Percentiles rank a stretch among this genome's conserved stretches.
phyloP scores from a whole-genome alignment of 1,140 invertebrate genomes.

The Fopius arisanus region DNA sequence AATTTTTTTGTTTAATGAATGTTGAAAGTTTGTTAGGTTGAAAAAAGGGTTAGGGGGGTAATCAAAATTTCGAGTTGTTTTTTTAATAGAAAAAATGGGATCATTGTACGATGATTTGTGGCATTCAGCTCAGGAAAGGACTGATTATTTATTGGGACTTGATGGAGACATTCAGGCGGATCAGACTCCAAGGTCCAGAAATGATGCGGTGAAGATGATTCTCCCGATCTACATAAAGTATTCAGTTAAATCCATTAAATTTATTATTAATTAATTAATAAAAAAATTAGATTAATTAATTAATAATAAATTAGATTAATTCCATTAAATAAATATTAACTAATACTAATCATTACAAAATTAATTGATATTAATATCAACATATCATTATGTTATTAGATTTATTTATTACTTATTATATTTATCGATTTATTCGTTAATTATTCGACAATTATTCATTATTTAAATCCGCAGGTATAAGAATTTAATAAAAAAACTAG shows the following conservation, averaged over 20 bases:
- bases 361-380: too few species aligned
- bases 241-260: neutral
- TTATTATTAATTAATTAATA: too few species aligned
- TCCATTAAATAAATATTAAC: too few species aligned
- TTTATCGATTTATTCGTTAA: too few species aligned
- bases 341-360: too few species aligned
- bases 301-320: too few species aligned
- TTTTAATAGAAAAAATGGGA: slow-evolving; percentile 43
- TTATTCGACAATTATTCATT: neutral
- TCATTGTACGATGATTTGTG: slow-evolving; percentile 49
- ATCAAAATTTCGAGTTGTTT: neutral
- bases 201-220: slow-evolving; percentile 29
- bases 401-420: too few species aligned
- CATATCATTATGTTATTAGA: too few species aligned
- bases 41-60: neutral
- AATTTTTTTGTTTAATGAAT: too few species aligned
- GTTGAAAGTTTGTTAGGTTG: too few species aligned
- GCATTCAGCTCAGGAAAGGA: slow-evolving; percentile 43
- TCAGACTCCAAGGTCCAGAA: neutral
- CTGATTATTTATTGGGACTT: slow-evolving; percentile 43
- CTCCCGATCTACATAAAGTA: slow-evolving; percentile 40
- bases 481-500: slow-evolving; percentile 49
- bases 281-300: slow-evolving; percentile 10
- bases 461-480: slow-evolving; percentile 45
- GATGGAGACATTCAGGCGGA: slow-evolving; percentile 39